A percentile compares a stretch with the other conserved stretches of the same genome.
Conservation (phyloP, 2,797 vertebrate species). For the Antrozous pallidus region DNA sequence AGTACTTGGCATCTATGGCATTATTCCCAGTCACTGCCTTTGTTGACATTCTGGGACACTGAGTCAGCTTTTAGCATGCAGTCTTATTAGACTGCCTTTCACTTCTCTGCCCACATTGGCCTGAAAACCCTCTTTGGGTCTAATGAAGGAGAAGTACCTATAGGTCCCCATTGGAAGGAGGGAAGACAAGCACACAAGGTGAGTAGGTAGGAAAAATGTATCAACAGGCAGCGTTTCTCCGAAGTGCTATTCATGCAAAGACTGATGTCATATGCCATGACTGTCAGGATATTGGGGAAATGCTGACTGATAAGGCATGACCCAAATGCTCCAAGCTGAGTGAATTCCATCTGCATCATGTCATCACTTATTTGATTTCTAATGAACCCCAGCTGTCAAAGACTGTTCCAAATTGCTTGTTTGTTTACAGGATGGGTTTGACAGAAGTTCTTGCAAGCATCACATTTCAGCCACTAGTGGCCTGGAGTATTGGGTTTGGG, state of each 20-base stretch:
- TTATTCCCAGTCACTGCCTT: neutral
- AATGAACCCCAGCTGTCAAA: constrained; percentile 15
- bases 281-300: neutral
- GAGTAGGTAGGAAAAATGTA: neutral
- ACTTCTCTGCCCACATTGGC: neutral
- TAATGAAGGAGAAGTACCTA: neutral
- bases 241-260: neutral
- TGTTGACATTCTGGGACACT: neutral
- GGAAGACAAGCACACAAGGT: neutral
- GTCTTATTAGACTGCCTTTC: neutral
- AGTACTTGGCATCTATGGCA: neutral
- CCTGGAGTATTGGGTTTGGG: neutral
- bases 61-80: neutral
- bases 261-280: neutral
- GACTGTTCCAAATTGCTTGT: neutral
- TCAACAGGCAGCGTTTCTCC: neutral
- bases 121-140: neutral
- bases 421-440: neutral
- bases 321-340: neutral
- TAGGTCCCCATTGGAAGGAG: neutral
- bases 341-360: neutral
- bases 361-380: neutral
- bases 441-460: neutral
- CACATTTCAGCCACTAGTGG: neutral
- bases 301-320: neutral